These are phyloP conservation scores for Pocillopora verrucosa DNA, from an alignment of 64 coral and sea anemone species.

Conservation along the genomic window DNA sequence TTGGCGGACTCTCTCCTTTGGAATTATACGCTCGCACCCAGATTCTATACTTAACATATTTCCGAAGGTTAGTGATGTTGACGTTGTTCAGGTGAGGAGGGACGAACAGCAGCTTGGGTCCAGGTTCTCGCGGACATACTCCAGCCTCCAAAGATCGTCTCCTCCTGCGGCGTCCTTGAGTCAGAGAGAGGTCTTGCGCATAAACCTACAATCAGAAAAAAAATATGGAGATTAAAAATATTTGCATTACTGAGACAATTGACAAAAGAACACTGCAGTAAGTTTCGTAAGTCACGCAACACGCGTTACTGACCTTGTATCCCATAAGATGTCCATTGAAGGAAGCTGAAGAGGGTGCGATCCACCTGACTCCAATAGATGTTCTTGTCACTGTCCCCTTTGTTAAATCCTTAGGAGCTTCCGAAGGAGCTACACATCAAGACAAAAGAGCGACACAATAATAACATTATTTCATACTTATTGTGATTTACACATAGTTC, in stretches of 20 bases:
- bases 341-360: constrained; percentile 41
- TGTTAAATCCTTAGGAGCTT: constrained; percentile 48
- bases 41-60: constrained; percentile 71
- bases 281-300: background rate
- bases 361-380: constrained; percentile 63
- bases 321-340: constrained; percentile 78
- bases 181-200: background rate
- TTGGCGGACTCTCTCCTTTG: constrained; percentile 71
- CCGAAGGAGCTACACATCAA: constrained; percentile 53
- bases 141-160: background rate
- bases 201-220: constrained; percentile 8
- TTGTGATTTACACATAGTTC: no score
- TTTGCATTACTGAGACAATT: no score
- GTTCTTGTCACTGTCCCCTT: constrained; percentile 53
- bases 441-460: background rate
- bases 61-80: constrained; percentile 76
- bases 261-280: background rate
- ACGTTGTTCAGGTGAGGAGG: constrained; percentile 66
- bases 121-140: constrained; percentile 46
- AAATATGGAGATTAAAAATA: background rate
- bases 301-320: constrained; percentile 65
- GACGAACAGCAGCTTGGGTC: constrained; percentile 66
- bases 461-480: background rate
- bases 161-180: background rate
- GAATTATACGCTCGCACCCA: constrained; percentile 82